Conservation (phyloP, 2,113 vertebrate genomes). For the Leucopsar rothschildi region DNA sequence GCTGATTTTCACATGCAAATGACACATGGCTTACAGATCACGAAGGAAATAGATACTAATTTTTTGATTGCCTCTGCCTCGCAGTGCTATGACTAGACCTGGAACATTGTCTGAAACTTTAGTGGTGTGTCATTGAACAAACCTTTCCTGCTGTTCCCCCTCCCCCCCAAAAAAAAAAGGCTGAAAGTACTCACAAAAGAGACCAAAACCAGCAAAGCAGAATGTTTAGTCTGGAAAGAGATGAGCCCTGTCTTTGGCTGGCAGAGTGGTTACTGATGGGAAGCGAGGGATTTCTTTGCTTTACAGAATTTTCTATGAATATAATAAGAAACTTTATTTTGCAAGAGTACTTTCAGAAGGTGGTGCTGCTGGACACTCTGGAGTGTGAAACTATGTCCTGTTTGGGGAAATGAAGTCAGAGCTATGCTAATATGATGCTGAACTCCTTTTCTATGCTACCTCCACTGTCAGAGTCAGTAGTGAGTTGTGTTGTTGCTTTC, state of each 20-base stretch:
- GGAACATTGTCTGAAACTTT: neutral
- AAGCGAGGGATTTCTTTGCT: neutral
- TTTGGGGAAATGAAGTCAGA: neutral
- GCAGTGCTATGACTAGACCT: neutral
- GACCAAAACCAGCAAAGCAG: rapidly evolving
- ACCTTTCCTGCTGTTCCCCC: neutral
- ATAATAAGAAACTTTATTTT: neutral
- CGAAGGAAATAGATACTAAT: neutral
- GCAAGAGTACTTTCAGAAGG: rapidly evolving
- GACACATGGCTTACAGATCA: neutral
- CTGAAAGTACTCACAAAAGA: neutral
- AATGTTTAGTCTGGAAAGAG: neutral
- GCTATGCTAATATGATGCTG: neutral
- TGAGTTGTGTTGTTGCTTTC: neutral
- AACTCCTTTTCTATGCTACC: neutral
- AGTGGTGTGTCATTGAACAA: neutral
- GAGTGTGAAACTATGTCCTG: neutral
- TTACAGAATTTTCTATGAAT: neutral
- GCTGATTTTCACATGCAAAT: neutral
- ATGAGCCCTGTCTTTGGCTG: neutral
- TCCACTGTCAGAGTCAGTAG: rapidly evolving
- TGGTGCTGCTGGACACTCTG: neutral
- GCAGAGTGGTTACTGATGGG: neutral
- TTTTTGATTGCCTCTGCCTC: neutral
- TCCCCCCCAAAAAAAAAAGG: too few species aligned